Evolutionary conservation across 2,113 vertebrate genomes (phyloP).

Genomic region (Ardeotis arabs): DNA sequence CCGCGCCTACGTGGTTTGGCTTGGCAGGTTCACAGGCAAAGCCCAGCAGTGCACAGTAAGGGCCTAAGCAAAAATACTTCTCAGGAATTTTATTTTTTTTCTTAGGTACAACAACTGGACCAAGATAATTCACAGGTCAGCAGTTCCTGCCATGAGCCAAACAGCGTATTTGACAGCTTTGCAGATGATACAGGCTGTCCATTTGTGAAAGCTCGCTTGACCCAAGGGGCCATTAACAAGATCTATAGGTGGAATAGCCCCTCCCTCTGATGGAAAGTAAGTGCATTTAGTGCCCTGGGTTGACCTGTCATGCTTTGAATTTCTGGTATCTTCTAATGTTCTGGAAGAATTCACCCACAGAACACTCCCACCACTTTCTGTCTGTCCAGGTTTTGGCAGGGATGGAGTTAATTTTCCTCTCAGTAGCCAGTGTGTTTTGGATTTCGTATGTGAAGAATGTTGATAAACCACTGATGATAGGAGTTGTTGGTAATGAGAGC

Average conservation of each 20-base stretch:
- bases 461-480: too few species aligned
- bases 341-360: not conserved
- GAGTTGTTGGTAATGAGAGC: too few species aligned
- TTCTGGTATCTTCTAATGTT: not conserved
- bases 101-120: not conserved
- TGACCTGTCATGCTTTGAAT: not conserved
- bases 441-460: too few species aligned
- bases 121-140: not conserved
- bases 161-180: not conserved
- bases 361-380: not conserved
- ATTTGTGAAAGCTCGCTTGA: conserved; percentile 24
- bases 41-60: not conserved
- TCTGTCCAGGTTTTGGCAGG: too few species aligned
- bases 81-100: not conserved
- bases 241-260: not conserved
- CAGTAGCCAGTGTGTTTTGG: too few species aligned
- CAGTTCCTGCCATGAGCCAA: not conserved
- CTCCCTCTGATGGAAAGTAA: not conserved
- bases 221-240: conserved; percentile 44
- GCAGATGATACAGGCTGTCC: not conserved
- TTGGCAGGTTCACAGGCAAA: not conserved
- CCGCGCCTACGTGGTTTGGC: not conserved
- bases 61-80: not conserved
- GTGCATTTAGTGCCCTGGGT: conserved; percentile 6
- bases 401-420: too few species aligned